Conservation (phyloP, 1,140 invertebrate genomes). For the Ips nitidus region DNA sequence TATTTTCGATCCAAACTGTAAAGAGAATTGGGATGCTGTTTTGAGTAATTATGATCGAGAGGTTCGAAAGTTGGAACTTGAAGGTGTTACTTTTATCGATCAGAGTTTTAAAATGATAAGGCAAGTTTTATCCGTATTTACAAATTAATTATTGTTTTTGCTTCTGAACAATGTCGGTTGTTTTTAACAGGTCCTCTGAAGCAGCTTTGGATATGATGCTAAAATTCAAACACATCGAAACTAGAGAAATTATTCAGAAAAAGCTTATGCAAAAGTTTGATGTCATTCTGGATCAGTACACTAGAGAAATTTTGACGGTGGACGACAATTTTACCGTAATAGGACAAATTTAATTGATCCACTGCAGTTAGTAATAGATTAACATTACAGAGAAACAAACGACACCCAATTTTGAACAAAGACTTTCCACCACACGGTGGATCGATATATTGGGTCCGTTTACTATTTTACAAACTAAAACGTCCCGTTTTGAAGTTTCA, state of each 20-base stretch:
- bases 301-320: conserved; percentile 73
- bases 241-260: conserved; percentile 68
- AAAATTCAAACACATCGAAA: conserved; percentile 78
- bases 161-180: neutral
- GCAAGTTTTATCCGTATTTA: conserved; percentile 45
- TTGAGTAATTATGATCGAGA: conserved; percentile 75
- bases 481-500: conserved; percentile 75
- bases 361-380: neutral
- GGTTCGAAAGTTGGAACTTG: conserved; percentile 72
- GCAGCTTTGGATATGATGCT: conserved; percentile 76
- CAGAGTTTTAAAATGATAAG: conserved; percentile 77
- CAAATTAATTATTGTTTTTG: conserved; percentile 13
- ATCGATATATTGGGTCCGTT: conserved; percentile 79
- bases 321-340: conserved; percentile 67
- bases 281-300: conserved; percentile 80
- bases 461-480: conserved; percentile 76
- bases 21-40: conserved; percentile 80
- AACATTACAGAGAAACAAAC: conserved; percentile 61
- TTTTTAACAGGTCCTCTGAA: conserved; percentile 66
- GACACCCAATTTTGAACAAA: conserved; percentile 71
- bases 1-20: conserved; percentile 72
- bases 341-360: conserved; percentile 25
- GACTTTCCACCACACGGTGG: conserved; percentile 78
- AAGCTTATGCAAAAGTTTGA: conserved; percentile 81
- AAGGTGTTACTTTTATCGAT: conserved; percentile 83